Evolutionary conservation across 2,113 vertebrate genomes (phyloP), one percentile per base, ranked within the genome.

Genomic region (Daboia siamensis): DNA sequence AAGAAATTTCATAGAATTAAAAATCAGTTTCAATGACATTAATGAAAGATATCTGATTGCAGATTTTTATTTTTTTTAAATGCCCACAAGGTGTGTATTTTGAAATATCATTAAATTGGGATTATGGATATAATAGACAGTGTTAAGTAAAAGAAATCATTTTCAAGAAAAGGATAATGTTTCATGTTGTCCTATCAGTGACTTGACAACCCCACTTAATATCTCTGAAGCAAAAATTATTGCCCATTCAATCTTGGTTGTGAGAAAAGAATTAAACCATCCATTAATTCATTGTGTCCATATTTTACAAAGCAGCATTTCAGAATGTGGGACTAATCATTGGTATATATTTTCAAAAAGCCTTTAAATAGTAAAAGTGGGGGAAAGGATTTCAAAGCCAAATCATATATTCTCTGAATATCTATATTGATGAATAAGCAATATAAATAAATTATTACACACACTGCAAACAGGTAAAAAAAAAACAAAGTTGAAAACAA

Each of bases 111-210:
- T 33, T 23, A 51, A 91, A 88, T n/a, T 24, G 57, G 12, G 29
- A 23, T 54, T 59, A 48, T 52, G 46, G 5, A 21, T 91, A 21
- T 55, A 89, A 29, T 24, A 29, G 24, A 90, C 55, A 91, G 93
- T 93, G 48, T 95, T 91, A 93, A 91, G 39, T 94, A 91, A 93
- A 93, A 95, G 91, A 2, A 91, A 93, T 87, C 86, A 87, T 91
- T 88, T 95, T 94, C 56, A 93, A 96, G 93, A 93, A 95, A 96
- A 96, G 92, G 90, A 93, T 87, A 93, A 57, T 57, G 12, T 90
- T 94, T 90, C 93, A 57, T 86, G 94, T 91, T 74, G 93, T 90
- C 93, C 93, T 85, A 89, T 96, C 92, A 94, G 90, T 61, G 94
- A 89, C 44, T 94, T 94, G 93, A 93, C 57, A 97, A 91, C 57